phyloP scores from a whole-genome alignment of 2,113 vertebrate genomes.

The Bos javanicus region DNA sequence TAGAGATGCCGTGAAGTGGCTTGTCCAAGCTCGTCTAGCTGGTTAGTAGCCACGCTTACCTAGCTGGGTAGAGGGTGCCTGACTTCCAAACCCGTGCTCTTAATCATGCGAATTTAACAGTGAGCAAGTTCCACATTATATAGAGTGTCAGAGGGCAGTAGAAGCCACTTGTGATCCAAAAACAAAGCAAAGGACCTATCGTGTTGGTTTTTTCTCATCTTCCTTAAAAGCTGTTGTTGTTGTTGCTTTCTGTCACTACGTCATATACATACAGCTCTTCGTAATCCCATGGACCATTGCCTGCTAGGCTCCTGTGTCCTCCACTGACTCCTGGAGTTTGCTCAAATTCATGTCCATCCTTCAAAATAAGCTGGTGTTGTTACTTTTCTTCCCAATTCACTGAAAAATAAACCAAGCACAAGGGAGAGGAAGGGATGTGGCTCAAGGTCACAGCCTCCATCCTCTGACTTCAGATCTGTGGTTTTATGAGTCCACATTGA shows the following conservation, averaged over 20 bases:
- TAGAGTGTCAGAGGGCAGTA: accelerated
- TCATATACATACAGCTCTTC: background rate
- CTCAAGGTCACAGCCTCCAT: background rate
- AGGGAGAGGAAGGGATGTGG: background rate
- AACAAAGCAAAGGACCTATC: background rate
- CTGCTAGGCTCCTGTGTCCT: background rate
- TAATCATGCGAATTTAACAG: background rate
- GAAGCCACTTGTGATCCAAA: background rate
- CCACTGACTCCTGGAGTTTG: background rate
- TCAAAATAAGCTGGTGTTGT: background rate
- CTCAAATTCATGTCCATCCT: background rate
- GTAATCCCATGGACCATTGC: background rate
- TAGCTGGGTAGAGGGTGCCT: background rate
- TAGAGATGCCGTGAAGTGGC: accelerated
- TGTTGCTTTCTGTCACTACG: background rate
- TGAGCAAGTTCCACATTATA: accelerated
- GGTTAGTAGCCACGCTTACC: background rate
- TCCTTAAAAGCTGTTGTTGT: background rate
- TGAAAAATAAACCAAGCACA: background rate
- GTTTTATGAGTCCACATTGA: background rate
- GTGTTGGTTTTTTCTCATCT: background rate
- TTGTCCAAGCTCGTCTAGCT: background rate
- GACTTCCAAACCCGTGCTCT: background rate
- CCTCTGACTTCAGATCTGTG: background rate
- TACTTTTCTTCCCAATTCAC: background rate